A percentile compares a stretch with the other conserved stretches of the same genome.
Conservation (phyloP, 92 coral and sea anemone species). For the Palythoa heliodiscus region DNA sequence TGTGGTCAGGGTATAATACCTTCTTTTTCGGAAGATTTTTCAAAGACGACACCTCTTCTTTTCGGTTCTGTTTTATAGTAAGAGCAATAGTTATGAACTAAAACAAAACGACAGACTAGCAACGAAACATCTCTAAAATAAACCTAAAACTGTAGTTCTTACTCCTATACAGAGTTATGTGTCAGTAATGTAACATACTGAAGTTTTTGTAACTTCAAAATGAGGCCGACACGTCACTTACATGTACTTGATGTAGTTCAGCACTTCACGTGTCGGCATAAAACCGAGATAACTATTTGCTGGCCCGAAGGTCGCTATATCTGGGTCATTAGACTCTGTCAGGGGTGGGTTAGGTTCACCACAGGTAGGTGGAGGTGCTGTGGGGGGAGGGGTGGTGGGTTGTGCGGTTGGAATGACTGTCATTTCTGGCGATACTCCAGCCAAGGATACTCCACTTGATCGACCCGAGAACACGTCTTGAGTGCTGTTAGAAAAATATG, state of each 20-base stretch:
- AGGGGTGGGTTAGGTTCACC: constrained; percentile 67
- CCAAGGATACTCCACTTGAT: constrained; percentile 79
- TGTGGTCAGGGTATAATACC: no score
- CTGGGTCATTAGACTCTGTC: constrained; percentile 44
- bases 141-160: no score
- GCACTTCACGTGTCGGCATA: constrained; percentile 44
- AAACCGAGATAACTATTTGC: constrained; percentile 66
- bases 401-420: constrained; percentile 66
- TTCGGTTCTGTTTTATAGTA: no score
- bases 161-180: no score
- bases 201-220: not conserved
- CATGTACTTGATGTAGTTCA: constrained; percentile 64
- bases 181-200: no score
- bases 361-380: constrained; percentile 84
- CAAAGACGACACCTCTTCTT: no score
- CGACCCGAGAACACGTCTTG: constrained; percentile 76
- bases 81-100: no score
- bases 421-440: constrained; percentile 85
- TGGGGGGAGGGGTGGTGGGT: constrained; percentile 93
- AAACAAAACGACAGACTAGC: no score
- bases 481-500: constrained; percentile 27
- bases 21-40: no score
- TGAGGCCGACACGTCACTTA: constrained; percentile 44
- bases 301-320: constrained; percentile 63
- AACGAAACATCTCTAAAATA: no score